Percentiles rank a stretch among this genome's conserved stretches.
phyloP scores from a whole-genome alignment of 2,797 vertebrate species.

The Benthosema pterotum region DNA sequence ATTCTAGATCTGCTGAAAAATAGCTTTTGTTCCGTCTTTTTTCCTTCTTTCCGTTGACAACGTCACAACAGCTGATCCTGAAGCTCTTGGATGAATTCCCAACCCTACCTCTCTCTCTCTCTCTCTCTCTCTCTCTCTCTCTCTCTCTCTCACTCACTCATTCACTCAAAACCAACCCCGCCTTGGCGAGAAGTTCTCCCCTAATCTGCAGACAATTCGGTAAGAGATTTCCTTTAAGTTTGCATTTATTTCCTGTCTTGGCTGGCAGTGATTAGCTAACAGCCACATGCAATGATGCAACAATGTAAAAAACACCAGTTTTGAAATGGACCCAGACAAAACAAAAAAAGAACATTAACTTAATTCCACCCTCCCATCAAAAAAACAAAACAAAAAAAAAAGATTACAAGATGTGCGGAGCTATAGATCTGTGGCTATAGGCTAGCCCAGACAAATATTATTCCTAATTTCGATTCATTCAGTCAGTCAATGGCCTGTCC shows the following conservation, averaged over 20 bases:
- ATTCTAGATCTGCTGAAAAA: conserved; percentile 64
- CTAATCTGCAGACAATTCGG: conserved; percentile 1
- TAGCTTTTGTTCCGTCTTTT: conserved; percentile 31
- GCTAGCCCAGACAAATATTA: conserved; percentile 3
- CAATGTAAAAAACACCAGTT: conserved; percentile 22
- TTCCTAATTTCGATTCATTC: conserved; percentile 52
- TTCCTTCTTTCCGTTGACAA: conserved; percentile 47
- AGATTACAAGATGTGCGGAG: conserved; percentile 37
- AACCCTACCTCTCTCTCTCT: conserved; percentile 3
- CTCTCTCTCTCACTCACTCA: conserved; percentile 15
- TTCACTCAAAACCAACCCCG: conserved; percentile 10
- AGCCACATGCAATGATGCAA: conserved; percentile 3
- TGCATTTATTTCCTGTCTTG: conserved; percentile 9
- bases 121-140: background rate
- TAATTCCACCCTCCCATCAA: background rate
- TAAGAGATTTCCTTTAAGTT: background rate
- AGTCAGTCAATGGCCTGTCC: conserved; percentile 14
- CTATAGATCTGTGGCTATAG: conserved; percentile 5
- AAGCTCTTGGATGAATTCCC: conserved; percentile 17
- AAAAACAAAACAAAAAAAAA: too few relatives aligned
- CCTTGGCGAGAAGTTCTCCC: background rate
- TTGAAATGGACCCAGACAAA: conserved; percentile 1
- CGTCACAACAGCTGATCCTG: conserved; percentile 50
- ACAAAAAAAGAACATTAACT: conserved; percentile 12
- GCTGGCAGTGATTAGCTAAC: conserved; percentile 22